phyloP scores from a whole-genome alignment of 2,888 invertebrate genomes.

The Labia minor region DNA sequence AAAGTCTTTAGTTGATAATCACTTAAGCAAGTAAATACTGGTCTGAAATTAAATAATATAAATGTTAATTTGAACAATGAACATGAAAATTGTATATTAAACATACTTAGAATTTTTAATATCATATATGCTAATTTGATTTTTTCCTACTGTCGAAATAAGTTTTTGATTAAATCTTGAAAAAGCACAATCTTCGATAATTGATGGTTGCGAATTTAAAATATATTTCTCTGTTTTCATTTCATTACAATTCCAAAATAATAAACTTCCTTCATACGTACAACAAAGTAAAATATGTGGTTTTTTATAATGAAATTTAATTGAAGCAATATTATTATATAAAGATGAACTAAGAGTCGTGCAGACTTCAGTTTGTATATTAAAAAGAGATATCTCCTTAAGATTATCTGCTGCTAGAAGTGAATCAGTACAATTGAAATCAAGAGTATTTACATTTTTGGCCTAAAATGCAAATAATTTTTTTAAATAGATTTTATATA shows the following conservation, averaged over 20 bases:
- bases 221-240: neutral
- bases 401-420: neutral
- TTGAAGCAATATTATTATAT: neutral
- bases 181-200: neutral
- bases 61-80: too few species aligned
- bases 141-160: neutral
- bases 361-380: neutral
- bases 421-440: neutral
- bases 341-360: neutral
- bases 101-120: neutral
- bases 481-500: neutral
- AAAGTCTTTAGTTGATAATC: neutral
- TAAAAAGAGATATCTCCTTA: neutral
- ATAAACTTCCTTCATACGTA: neutral
- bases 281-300: neutral
- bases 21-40: too few species aligned
- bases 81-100: too few species aligned
- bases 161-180: conserved; percentile 13
- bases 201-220: neutral
- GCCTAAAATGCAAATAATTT: neutral
- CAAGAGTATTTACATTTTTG: conserved; percentile 6
- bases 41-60: too few species aligned
- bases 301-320: neutral
- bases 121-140: neutral
- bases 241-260: neutral